Evolutionary conservation across 2,113 vertebrate genomes (phyloP), one percentile per base, ranked within the genome.

Genomic region (Dendropsophus ebraccatus): DNA sequence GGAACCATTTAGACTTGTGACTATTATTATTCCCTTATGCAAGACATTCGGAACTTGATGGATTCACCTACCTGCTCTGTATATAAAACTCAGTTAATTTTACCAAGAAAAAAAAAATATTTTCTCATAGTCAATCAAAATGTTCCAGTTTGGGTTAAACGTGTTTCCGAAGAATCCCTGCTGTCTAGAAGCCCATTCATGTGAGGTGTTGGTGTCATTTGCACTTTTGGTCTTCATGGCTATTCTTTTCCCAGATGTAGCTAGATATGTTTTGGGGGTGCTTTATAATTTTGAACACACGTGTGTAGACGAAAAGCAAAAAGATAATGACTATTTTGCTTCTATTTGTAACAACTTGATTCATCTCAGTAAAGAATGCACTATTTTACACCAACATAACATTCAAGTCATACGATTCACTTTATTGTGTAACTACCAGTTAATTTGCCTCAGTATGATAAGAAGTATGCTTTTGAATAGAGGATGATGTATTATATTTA

Each of bases 401-500:
- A 90, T 90, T 92, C 90, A 94, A 93, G 92, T 91, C 86, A 60
- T 84, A 90, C 92, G 90, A 93, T 91, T 91, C 90, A 89, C 92
- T 94, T 94, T 95, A 93, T 93, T 94, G 94, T 93, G 91, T 94
- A 94, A 94, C 90, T 90, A 93, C 92, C 89, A 92, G 91, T 90
- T 94, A 89, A 91, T 92, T 93, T 92, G 93, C 93, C 92, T 95
- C 92, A 90, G 95, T 87, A 91, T 90, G 92, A 92, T 92, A 90
- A 89, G 90, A 91, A 90, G 89, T 91, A 91, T 93, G 95, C 94
- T 97, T 98, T 96, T 96, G 95, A 95, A 94, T 91, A 97, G 96
- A 95, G 90, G 16, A 89, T 97, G 17, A 89, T 97, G 96, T 98
- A 98, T 96, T 97, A 98, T 99, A 99, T 99, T 99, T 98, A 97